Conservation (phyloP, 2,797 vertebrate species). For the Mormyrus hasselquistii region DNA sequence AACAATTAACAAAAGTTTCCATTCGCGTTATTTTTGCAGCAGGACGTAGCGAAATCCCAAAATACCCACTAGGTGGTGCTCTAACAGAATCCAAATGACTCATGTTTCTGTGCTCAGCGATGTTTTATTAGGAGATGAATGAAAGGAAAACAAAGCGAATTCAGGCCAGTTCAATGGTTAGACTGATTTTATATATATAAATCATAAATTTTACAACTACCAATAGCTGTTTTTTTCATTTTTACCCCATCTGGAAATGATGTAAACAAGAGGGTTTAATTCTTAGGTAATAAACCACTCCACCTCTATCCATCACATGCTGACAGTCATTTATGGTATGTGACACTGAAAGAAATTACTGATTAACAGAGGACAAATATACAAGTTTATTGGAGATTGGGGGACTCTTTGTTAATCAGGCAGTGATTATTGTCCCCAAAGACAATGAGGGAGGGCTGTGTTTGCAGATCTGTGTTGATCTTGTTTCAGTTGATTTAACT, state of each 20-base stretch:
- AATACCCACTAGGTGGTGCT: constrained; percentile 53
- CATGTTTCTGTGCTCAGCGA: not conserved
- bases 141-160: not conserved
- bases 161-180: not conserved
- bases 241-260: not conserved
- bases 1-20: not conserved
- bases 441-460: not conserved
- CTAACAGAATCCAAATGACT: constrained; percentile 35
- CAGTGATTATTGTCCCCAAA: not conserved
- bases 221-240: not conserved
- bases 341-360: not conserved
- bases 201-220: not conserved
- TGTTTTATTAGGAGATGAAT: not conserved
- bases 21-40: not conserved
- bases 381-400: not conserved
- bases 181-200: not conserved
- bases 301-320: not conserved
- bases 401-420: not conserved
- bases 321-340: not conserved
- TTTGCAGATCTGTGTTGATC: not conserved
- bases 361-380: not conserved
- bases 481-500: not conserved
- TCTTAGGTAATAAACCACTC: not conserved
- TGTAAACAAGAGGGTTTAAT: not conserved
- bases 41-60: not conserved